Conservation (phyloP, 2,888 invertebrate species). For the Anthrax anthrax region DNA sequence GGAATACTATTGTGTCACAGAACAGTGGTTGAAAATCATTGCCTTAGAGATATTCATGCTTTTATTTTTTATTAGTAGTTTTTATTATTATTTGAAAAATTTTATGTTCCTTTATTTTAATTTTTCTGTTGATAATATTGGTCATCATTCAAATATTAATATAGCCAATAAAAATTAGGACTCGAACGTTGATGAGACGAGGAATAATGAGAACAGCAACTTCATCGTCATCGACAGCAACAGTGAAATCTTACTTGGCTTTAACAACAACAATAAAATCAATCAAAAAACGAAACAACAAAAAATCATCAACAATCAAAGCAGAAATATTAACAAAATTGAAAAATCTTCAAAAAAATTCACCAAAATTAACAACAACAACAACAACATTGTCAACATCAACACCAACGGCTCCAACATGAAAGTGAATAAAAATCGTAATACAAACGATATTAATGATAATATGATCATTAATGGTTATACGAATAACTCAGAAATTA, state of each 20-base stretch:
- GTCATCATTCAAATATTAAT: slow-evolving; percentile 14
- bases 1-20: too few species aligned
- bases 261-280: slow-evolving; percentile 14
- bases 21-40: too few species aligned
- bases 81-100: neutral
- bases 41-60: too few species aligned
- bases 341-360: slow-evolving; percentile 26
- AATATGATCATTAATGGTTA: too few species aligned
- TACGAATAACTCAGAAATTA: too few species aligned
- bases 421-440: too few species aligned
- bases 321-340: neutral
- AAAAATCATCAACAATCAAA: neutral
- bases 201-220: slow-evolving; percentile 27
- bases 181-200: slow-evolving; percentile 24
- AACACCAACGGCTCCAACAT: neutral
- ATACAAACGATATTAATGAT: too few species aligned
- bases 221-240: neutral
- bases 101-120: neutral
- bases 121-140: neutral
- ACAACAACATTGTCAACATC: neutral
- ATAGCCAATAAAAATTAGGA: slow-evolving; percentile 22
- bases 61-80: neutral
- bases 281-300: slow-evolving; percentile 1
- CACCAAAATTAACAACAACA: neutral
- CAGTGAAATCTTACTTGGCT: slow-evolving; percentile 20